phyloP scores from a whole-genome alignment of 2,888 invertebrate species.

The Melanotus villosus region DNA sequence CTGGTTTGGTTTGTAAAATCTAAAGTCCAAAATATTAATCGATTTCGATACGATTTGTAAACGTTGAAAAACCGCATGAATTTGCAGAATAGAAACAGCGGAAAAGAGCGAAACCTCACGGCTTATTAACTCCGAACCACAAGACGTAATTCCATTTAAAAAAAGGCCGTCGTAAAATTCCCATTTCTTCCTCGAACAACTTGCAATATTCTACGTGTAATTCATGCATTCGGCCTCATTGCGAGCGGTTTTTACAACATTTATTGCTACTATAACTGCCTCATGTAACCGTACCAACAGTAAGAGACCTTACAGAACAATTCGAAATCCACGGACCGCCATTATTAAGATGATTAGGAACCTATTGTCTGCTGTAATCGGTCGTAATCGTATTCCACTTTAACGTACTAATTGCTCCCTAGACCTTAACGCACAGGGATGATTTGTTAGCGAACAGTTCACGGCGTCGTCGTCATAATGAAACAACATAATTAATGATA shows the following conservation, averaged over 20 bases:
- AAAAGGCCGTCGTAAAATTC: constrained; percentile 8
- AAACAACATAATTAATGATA: constrained; percentile 23
- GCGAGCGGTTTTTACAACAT: background rate
- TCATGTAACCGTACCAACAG: background rate
- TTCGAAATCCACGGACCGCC: constrained; percentile 26
- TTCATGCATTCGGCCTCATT: constrained; percentile 9
- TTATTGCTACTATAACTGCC: background rate
- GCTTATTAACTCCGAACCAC: constrained; percentile 19
- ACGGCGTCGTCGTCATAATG: constrained; percentile 15
- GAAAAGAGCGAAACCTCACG: constrained; percentile 14
- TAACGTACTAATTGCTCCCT: constrained; percentile 35
- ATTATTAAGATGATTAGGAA: constrained; percentile 37
- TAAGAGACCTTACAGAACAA: constrained; percentile 25
- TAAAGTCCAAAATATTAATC: background rate
- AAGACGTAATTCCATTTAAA: constrained; percentile 26
- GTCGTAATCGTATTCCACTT: constrained; percentile 37
- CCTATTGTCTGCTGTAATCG: constrained; percentile 39
- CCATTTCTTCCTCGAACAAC: constrained; percentile 11
- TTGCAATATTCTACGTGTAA: constrained; percentile 20
- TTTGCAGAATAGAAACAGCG: constrained; percentile 18
- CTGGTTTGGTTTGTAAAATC: background rate
- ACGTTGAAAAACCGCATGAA: background rate
- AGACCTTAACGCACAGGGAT: constrained; percentile 34
- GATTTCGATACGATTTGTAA: constrained; percentile 22
- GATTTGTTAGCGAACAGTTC: constrained; percentile 19